Conservation (phyloP, 1,140 invertebrate genomes). For the Pseudomyrmex sp. region DNA sequence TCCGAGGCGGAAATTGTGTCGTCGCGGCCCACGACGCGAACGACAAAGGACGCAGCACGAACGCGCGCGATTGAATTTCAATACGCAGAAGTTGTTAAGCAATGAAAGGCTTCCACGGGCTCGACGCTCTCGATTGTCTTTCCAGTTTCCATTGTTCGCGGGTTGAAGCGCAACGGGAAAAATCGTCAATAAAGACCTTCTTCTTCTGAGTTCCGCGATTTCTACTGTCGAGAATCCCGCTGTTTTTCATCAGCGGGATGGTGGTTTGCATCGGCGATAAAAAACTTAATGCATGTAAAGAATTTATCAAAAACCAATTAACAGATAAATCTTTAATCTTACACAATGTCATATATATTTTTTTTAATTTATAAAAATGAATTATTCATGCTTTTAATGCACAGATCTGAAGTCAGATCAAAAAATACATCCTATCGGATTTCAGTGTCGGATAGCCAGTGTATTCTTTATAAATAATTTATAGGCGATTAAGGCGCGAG, state of each 20-base stretch:
- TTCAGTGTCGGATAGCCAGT: background rate
- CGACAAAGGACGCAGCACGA: conserved; percentile 72
- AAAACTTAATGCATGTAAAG: background rate
- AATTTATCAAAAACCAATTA: no score
- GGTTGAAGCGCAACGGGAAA: conserved; percentile 38
- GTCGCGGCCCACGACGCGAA: conserved; percentile 68
- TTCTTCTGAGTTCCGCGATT: conserved; percentile 13
- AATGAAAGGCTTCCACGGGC: conserved; percentile 78
- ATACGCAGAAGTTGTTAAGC: conserved; percentile 75
- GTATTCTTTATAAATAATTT: conserved; percentile 18
- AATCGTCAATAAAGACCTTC: conserved; percentile 35
- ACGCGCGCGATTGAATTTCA: conserved; percentile 78
- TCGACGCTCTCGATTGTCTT: conserved; percentile 76
- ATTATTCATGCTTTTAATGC: no score
- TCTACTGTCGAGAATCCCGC: background rate
- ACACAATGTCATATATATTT: no score
- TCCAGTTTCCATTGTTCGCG: conserved; percentile 77
- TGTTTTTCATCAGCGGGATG: background rate
- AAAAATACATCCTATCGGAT: background rate
- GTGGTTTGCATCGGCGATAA: background rate
- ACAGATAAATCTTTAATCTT: no score
- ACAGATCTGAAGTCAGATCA: no score
- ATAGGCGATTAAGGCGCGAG: conserved; percentile 44
- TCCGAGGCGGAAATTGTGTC: conserved; percentile 75
- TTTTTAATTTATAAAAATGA: no score